A percentile compares a stretch with the other conserved stretches of the same genome.
Evolutionary conservation across 2,113 vertebrate species (phyloP).

Genomic region (Acrocephalus arundinaceus): DNA sequence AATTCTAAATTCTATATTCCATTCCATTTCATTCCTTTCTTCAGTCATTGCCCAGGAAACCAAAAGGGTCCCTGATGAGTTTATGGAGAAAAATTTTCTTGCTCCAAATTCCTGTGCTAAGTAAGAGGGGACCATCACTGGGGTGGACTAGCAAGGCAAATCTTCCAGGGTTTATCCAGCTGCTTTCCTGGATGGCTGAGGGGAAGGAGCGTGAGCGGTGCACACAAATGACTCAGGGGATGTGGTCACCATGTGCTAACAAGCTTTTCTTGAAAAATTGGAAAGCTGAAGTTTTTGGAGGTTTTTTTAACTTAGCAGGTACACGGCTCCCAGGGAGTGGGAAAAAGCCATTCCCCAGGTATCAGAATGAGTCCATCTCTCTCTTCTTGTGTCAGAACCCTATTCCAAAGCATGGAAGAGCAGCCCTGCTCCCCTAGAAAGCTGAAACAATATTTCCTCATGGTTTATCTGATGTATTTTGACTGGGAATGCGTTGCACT

Average conservation of each 20-base stretch:
- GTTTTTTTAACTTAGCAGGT: background rate
- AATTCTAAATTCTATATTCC: background rate
- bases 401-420: background rate
- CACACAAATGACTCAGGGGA: background rate
- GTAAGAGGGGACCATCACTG: background rate
- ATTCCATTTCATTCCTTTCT: background rate
- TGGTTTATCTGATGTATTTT: background rate
- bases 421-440: background rate
- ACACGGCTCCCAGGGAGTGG: rapidly evolving
- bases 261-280: background rate
- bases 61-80: background rate
- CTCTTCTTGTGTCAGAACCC: background rate
- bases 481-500: background rate
- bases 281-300: background rate
- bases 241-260: background rate
- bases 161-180: background rate
- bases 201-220: background rate
- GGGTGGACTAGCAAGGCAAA: background rate
- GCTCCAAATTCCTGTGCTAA: background rate
- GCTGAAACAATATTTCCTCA: background rate
- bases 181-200: background rate
- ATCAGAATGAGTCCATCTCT: background rate
- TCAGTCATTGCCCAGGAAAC: background rate
- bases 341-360: background rate
- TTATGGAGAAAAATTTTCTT: background rate